These are phyloP conservation scores for Chrysomela aeneicollis DNA, from an alignment of 2,888 invertebrate species.

Conservation along the genomic window DNA sequence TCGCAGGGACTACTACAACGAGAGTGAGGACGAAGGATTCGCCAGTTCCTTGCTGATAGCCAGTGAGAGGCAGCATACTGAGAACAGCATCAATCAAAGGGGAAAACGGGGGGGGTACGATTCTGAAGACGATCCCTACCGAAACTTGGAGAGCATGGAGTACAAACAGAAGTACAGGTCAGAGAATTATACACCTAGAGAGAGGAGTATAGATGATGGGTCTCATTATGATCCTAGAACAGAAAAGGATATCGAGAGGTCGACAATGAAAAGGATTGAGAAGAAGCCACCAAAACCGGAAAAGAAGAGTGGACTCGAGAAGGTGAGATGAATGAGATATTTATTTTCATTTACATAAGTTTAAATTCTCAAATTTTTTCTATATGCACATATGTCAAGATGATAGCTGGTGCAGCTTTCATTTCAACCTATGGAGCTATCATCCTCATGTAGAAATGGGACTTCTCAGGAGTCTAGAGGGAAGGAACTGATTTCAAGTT, in stretches of 20 bases:
- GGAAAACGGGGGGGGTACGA: constrained; percentile 51
- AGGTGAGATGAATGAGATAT: constrained; percentile 61
- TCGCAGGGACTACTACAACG: constrained; percentile 60
- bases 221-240: constrained; percentile 72
- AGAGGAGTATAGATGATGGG: constrained; percentile 72
- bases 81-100: constrained; percentile 64
- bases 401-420: no score
- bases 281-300: constrained; percentile 67
- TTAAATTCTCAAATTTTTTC: no score
- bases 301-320: constrained; percentile 78
- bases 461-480: no score
- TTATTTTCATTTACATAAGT: no score
- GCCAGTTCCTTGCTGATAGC: constrained; percentile 75
- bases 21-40: constrained; percentile 76
- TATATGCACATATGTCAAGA: no score
- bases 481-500: no score
- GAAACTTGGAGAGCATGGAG: constrained; percentile 57
- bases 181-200: constrained; percentile 65
- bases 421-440: no score
- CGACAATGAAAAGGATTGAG: constrained; percentile 62
- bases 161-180: constrained; percentile 58
- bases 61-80: constrained; percentile 78
- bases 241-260: constrained; percentile 64
- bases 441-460: no score
- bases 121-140: constrained; percentile 51